phyloP scores from a whole-genome alignment of 2,797 vertebrate genomes.

The Emydoidea blandingii region DNA sequence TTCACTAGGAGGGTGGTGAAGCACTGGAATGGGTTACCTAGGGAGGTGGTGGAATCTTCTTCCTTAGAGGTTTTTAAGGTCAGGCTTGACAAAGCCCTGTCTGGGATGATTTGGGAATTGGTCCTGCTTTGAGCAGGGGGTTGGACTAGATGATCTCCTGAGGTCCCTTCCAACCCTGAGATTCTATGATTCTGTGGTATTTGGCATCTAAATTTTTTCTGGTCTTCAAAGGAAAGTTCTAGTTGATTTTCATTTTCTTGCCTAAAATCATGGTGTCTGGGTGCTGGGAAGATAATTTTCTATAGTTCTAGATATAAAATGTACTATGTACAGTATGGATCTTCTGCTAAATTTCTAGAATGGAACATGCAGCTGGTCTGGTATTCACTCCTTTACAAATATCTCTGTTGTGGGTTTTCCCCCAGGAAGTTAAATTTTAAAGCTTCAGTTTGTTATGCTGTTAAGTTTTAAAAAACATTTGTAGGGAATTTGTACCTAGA shows the following conservation, averaged over 20 bases:
- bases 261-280: neutral
- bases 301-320: neutral
- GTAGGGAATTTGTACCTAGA: neutral
- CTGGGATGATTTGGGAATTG: no score
- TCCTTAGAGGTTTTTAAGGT: no score
- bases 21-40: no score
- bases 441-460: neutral
- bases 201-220: neutral
- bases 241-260: neutral
- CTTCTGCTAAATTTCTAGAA: neutral
- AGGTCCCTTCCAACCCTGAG: no score
- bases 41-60: no score
- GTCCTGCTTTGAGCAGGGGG: no score
- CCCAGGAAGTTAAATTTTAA: neutral
- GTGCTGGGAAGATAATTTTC: neutral
- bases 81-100: no score
- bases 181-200: neutral
- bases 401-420: no score
- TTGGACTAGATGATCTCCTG: no score
- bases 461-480: neutral
- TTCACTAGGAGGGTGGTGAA: no score
- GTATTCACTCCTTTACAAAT: neutral
- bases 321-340: neutral
- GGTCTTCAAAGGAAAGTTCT: neutral
- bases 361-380: neutral